A percentile compares a stretch with the other conserved stretches of the same genome.
These are phyloP conservation scores for Epinephelus malabaricus DNA, from an alignment of 2,797 vertebrate genomes.

Conservation along the genomic window DNA sequence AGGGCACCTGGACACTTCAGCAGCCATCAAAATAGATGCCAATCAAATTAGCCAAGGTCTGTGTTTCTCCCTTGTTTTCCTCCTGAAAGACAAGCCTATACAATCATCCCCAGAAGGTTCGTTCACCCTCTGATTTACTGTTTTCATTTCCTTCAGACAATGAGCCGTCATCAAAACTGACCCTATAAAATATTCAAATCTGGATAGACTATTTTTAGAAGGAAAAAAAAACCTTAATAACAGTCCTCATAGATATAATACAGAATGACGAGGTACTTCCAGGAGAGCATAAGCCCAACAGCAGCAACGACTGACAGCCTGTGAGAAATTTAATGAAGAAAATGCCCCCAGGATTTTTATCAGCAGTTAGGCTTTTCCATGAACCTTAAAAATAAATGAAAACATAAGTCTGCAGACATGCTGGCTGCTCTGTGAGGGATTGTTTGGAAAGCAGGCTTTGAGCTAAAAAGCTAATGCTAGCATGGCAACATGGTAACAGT, in stretches of 20 bases:
- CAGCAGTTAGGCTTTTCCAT: constrained; percentile 37
- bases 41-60: constrained; percentile 80
- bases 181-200: constrained; percentile 54
- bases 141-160: constrained; percentile 68
- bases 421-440: background rate
- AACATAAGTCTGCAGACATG: constrained; percentile 16
- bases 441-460: constrained; percentile 11
- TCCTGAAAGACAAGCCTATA: constrained; percentile 56
- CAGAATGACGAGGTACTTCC: constrained; percentile 29
- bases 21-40: constrained; percentile 80
- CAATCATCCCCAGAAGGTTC: constrained; percentile 63
- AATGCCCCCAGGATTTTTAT: constrained; percentile 51
- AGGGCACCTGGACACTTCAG: constrained; percentile 85
- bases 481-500: background rate
- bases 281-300: constrained; percentile 10
- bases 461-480: constrained; percentile 13
- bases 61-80: constrained; percentile 62
- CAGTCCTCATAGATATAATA: constrained; percentile 7
- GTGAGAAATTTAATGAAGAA: constrained; percentile 45
- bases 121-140: constrained; percentile 59
- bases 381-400: constrained; percentile 46
- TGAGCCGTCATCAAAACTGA: constrained; percentile 30
- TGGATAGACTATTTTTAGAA: constrained; percentile 13
- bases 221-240: constrained; percentile 20
- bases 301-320: constrained; percentile 18